phyloP scores from a whole-genome alignment of 2,888 invertebrate genomes.

The Linnaemya vulpina region DNA sequence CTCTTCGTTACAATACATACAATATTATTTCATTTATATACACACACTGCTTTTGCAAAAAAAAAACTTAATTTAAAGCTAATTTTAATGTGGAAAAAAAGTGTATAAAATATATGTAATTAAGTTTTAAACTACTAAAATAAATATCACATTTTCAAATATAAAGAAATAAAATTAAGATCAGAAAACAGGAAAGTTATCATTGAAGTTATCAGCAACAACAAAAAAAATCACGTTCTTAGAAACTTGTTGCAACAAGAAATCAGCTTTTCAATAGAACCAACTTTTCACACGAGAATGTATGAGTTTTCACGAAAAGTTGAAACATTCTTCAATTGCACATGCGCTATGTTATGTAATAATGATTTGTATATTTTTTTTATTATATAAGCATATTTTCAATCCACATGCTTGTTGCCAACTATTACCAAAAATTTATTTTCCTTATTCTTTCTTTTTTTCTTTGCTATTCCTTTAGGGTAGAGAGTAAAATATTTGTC shows the following conservation, averaged over 20 bases:
- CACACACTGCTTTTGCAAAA: constrained; percentile 21
- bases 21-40: constrained; percentile 24
- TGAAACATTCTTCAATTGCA: not conserved
- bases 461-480: not conserved
- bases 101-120: constrained; percentile 27
- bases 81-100: constrained; percentile 18
- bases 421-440: not conserved
- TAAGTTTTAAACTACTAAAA: constrained; percentile 23
- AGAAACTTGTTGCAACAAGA: constrained; percentile 2
- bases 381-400: not conserved
- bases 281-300: no score
- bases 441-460: no score
- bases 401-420: constrained; percentile 7
- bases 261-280: constrained; percentile 26
- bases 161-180: constrained; percentile 36
- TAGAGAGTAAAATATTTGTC: constrained; percentile 51
- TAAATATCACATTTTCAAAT: constrained; percentile 66
- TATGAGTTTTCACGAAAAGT: not conserved
- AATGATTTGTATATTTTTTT: constrained; percentile 25
- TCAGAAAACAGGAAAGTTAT: constrained; percentile 14
- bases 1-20: not conserved
- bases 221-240: constrained; percentile 49
- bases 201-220: constrained; percentile 13
- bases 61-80: constrained; percentile 4
- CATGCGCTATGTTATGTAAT: not conserved